Conservation (phyloP, 2,797 vertebrate genomes). For the Enoplosus armatus region DNA sequence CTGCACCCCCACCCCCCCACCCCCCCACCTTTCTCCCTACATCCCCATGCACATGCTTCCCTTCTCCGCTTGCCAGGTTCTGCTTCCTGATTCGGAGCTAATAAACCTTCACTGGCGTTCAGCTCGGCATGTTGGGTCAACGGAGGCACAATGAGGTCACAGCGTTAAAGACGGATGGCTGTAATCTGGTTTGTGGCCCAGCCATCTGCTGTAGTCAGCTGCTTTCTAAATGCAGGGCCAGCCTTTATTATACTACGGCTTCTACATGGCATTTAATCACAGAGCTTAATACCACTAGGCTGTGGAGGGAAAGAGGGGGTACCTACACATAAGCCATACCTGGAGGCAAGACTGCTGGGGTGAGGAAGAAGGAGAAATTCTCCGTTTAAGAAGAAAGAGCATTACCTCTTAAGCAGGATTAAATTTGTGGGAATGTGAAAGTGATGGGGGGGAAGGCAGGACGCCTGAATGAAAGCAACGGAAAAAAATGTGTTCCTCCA, state of each 20-base stretch:
- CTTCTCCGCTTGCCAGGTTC: conserved; percentile 23
- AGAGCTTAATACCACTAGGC: conserved; percentile 58
- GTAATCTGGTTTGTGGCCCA: conserved; percentile 82
- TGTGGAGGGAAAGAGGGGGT: conserved; percentile 33
- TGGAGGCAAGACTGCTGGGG: conserved; percentile 37
- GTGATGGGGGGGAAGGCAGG: background rate
- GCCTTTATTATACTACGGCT: conserved; percentile 67
- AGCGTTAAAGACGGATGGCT: conserved; percentile 81
- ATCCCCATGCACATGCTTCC: conserved; percentile 10
- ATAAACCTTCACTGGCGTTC: conserved; percentile 64
- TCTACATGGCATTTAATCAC: conserved; percentile 75
- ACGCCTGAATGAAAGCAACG: conserved; percentile 20
- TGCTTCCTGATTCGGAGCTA: conserved; percentile 56
- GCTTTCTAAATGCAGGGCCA: conserved; percentile 75
- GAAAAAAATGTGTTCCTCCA: conserved; percentile 19
- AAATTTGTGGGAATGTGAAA: conserved; percentile 32
- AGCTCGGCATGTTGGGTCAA: conserved; percentile 45
- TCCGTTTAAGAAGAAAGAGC: conserved; percentile 42
- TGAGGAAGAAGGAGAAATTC: conserved; percentile 25
- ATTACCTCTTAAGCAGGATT: conserved; percentile 29
- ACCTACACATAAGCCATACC: conserved; percentile 51
- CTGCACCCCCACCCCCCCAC: too few relatives aligned
- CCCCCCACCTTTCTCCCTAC: background rate
- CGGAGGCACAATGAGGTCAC: conserved; percentile 82
- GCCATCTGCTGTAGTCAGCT: conserved; percentile 87